Conservation (phyloP, 2,797 vertebrate species). For the Alca torda region DNA sequence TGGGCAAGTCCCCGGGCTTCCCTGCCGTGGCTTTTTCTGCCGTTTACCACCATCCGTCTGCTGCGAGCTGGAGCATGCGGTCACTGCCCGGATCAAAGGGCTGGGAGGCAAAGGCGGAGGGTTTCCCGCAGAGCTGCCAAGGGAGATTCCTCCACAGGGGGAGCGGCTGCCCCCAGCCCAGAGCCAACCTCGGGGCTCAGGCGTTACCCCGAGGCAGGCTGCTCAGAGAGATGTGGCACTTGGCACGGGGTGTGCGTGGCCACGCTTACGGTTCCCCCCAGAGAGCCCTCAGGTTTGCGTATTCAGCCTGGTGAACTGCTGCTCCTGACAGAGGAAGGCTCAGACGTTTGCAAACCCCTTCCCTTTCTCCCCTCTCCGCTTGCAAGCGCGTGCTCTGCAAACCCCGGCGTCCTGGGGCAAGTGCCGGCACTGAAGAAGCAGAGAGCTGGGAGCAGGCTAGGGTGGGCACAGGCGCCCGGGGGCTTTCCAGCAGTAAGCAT, state of each 20-base stretch:
- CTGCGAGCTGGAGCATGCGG: background rate
- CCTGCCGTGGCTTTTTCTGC: background rate
- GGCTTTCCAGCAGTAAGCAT: background rate
- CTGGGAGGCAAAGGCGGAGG: background rate
- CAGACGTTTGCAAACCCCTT: background rate
- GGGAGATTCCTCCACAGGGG: background rate
- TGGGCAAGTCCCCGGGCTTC: background rate
- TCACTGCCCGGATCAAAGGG: background rate
- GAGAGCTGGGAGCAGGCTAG: background rate
- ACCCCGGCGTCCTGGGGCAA: accelerated
- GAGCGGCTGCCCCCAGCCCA: background rate
- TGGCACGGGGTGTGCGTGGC: background rate
- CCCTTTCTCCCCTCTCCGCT: background rate
- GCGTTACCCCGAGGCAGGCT: background rate
- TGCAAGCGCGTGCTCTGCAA: background rate
- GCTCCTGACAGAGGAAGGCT: background rate
- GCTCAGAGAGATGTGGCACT: background rate
- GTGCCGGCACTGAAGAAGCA: accelerated
- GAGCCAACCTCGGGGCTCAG: background rate
- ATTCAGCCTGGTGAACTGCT: background rate
- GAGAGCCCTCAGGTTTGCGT: background rate
- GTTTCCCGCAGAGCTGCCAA: background rate
- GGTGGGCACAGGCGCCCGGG: background rate
- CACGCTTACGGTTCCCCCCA: accelerated
- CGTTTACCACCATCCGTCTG: accelerated